Evolutionary conservation across 2,888 invertebrate species (phyloP), one percentile per base, ranked within the genome.

Genomic region (Mimas tiliae): DNA sequence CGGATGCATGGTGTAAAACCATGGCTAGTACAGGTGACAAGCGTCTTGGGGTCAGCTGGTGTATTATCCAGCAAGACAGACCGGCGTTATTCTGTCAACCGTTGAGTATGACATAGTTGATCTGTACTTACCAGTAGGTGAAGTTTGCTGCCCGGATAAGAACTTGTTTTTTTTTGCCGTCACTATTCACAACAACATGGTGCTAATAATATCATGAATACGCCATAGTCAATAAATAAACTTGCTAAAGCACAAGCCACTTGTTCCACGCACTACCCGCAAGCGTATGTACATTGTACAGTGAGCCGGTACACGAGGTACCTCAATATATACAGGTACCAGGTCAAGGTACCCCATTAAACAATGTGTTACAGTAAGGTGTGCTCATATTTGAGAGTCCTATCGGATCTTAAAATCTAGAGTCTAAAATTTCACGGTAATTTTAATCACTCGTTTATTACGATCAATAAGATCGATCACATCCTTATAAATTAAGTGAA

Each of bases 201-300:
- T 19, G 19, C 19, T 38, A 38, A 19, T 33, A 27, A 33, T 53
- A 55, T 19, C 14, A 38, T 64, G 33, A 48, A 34, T 63, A 27
- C 33, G 48, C 50, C 63, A 47, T 19, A 42, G 58, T 58, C 58
- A 58, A 58, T 58, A 58, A 58, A 58, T 58, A 58, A 58, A 19
- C 38, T 42, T 38, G 58, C 38, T 42, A 58, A 58, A 58, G 58
- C 58, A 58, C 58, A 58, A 58, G 58, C 58, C 73, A 81, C 84
- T 83, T 82, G 85, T 84, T 75, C 83, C 78, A 75, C 82, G 79
- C 68, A 78, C 85, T 81, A 83, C 83, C 82, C 74, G 78, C 80
- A 79, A 81, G 81, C 82, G 70, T 75, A 58, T 58, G 58, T 58
- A 58, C 55, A 55, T 34, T 55, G 55, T 38, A 38, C 38, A 8